These are phyloP conservation scores for Mastacembelus armatus DNA, from an alignment of 2,797 vertebrate species.

Conservation along the genomic window DNA sequence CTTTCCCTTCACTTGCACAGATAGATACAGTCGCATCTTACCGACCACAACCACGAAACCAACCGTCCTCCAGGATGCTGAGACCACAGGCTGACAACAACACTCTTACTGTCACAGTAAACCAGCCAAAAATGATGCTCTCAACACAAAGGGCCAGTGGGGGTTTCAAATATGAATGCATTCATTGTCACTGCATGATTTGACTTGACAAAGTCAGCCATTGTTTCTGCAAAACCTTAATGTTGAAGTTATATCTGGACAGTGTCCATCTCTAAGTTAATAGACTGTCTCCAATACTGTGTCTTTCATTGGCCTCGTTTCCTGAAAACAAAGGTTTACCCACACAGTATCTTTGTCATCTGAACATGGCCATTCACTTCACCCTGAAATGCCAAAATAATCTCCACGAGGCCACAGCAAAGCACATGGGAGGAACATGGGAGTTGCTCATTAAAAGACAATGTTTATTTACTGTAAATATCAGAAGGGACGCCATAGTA, in stretches of 20 bases:
- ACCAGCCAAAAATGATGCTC: slow-evolving; percentile 44
- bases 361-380: slow-evolving; percentile 25
- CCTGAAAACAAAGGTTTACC: slow-evolving; percentile 45
- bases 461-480: slow-evolving; percentile 78
- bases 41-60: slow-evolving; percentile 46
- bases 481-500: slow-evolving; percentile 67
- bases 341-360: slow-evolving; percentile 40
- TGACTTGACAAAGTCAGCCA: slow-evolving; percentile 39
- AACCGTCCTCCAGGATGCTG: slow-evolving; percentile 51
- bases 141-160: slow-evolving; percentile 52
- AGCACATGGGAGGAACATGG: background rate
- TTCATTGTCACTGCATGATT: slow-evolving; percentile 45
- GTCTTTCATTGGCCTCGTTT: slow-evolving; percentile 50
- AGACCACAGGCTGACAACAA: slow-evolving; percentile 61
- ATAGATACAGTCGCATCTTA: slow-evolving; percentile 27
- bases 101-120: slow-evolving; percentile 61
- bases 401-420: slow-evolving; percentile 19
- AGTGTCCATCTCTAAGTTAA: slow-evolving; percentile 46
- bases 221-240: slow-evolving; percentile 56
- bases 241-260: slow-evolving; percentile 23
- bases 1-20: slow-evolving; percentile 47
- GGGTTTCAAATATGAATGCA: slow-evolving; percentile 32
- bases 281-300: slow-evolving; percentile 27
- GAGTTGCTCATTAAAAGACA: slow-evolving; percentile 47
- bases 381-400: slow-evolving; percentile 38